phyloP scores from a whole-genome alignment of 2,888 invertebrate species.

The Brenthis hecate region DNA sequence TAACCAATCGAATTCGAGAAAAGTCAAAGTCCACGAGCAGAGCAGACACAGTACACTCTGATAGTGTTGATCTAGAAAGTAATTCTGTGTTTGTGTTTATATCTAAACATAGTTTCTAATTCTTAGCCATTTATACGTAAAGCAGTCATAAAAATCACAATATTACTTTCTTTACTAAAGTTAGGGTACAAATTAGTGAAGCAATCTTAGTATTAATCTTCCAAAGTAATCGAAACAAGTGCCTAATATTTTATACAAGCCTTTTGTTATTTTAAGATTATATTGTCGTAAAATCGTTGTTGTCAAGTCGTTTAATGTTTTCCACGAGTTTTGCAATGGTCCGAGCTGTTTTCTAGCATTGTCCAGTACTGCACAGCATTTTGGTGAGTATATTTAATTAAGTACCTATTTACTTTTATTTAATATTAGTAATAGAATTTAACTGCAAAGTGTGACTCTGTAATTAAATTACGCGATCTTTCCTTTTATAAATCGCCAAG shows the following conservation, averaged over 20 bases:
- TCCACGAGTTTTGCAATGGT: constrained; percentile 69
- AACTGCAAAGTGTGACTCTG: neutral
- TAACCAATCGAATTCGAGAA: constrained; percentile 44
- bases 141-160: constrained; percentile 3
- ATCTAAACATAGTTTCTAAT: constrained; percentile 22
- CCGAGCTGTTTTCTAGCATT: constrained; percentile 81
- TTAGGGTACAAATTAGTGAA: constrained; percentile 30
- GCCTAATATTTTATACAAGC: constrained; percentile 57
- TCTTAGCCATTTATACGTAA: constrained; percentile 5
- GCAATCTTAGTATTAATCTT: constrained; percentile 37
- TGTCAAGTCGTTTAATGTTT: constrained; percentile 59
- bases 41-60: constrained; percentile 24
- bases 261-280: constrained; percentile 52
- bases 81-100: constrained; percentile 40
- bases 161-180: constrained; percentile 18
- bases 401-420: constrained; percentile 24
- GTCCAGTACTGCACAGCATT: constrained; percentile 67
- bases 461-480: constrained; percentile 20
- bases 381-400: constrained; percentile 64
- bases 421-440: neutral
- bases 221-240: constrained; percentile 60
- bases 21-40: constrained; percentile 36
- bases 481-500: neutral
- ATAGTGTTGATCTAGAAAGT: constrained; percentile 38
- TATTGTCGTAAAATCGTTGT: constrained; percentile 52